Percentiles rank a stretch among this genome's conserved stretches.
Conservation (phyloP, 2,888 invertebrate species). For the Glaucopsyche alexis region DNA sequence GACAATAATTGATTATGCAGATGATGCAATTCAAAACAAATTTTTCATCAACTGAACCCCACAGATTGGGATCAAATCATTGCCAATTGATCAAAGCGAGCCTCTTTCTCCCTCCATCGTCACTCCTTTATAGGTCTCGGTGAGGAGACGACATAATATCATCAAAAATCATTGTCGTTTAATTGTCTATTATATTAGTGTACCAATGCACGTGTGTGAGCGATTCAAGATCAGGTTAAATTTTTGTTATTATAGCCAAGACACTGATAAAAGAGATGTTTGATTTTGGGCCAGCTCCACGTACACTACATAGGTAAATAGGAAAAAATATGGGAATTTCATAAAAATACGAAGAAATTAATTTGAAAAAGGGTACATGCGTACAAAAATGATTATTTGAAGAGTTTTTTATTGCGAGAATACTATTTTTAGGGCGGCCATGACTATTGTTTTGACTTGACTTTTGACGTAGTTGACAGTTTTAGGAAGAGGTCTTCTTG, state of each 20-base stretch:
- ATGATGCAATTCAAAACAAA: conserved; percentile 68
- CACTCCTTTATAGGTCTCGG: conserved; percentile 27
- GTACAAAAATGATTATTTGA: too few relatives aligned
- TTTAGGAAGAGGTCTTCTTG: too few relatives aligned
- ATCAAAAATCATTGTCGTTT: background rate
- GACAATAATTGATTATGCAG: conserved; percentile 35
- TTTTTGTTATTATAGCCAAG: conserved; percentile 6
- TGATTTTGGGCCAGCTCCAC: too few relatives aligned
- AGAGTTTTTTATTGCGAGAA: too few relatives aligned
- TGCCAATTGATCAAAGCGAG: conserved; percentile 36
- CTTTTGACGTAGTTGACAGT: too few relatives aligned
- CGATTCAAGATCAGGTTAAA: conserved; percentile 22
- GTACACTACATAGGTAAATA: too few relatives aligned
- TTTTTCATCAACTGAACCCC: conserved; percentile 56
- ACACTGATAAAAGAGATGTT: too few relatives aligned
- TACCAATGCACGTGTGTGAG: conserved; percentile 27
- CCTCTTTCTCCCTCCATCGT: conserved; percentile 29
- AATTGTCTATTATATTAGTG: conserved; percentile 5
- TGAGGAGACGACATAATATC: background rate
- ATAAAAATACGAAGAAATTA: too few relatives aligned
- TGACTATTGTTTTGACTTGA: too few relatives aligned
- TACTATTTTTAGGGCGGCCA: too few relatives aligned
- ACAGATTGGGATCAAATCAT: conserved; percentile 46
- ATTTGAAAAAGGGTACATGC: too few relatives aligned
- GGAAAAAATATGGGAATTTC: too few relatives aligned